Base-by-base conservation (phyloP, 1,140 invertebrate species). In the Penaeus japonicus region DNA sequence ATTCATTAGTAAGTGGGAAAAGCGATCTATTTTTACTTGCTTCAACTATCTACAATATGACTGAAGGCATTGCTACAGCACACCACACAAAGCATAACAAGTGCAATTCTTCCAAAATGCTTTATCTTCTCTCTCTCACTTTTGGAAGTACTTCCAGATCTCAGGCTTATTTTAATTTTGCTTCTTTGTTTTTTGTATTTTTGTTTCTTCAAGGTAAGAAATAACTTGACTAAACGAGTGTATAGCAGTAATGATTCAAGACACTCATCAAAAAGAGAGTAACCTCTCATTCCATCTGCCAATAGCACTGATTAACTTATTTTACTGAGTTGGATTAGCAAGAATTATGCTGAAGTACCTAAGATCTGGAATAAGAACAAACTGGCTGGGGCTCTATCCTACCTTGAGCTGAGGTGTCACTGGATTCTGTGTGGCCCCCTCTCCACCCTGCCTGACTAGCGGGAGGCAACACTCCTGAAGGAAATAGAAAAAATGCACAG, bases 341-440 rank as follows among this genome's bases (percentile, higher is more conserved):
- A 53, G 30, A 2, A 12, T 47, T 47, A 30, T 17, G 20, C 39
- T 47, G 5, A 47, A 47, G 20, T 5, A 39, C 59, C 77, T 75
- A 55, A 89, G 87, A 85, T 70, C 83, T 84, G 73, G 87, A 84
- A 39, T 70, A 47, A 32, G 65, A 62, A 62, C 20, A 89, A 62
- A 30, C 4, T 24, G 35, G 10, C 17, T 30, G 59, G 53, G n/a
- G 57, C 32, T 57, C 22, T 80, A 53, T 53, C 87, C 62, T 89
- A 89, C 87, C 87, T 89, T 89, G 87, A 89, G 87, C 87, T 84
- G 87, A 89, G 81, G 87, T 89, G 87, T 89, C 87, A 89, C 87
- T 89, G 77, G 87, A 62, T 81, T 89, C 87, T 80, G 87, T 62
- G 39, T 89, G 87, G 83, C 87, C 77, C 62, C 87, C 87, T 83